Evolutionary conservation across 2,113 vertebrate genomes (phyloP), one percentile per base, ranked within the genome.

Genomic region (Dendrocopos noguchii): DNA sequence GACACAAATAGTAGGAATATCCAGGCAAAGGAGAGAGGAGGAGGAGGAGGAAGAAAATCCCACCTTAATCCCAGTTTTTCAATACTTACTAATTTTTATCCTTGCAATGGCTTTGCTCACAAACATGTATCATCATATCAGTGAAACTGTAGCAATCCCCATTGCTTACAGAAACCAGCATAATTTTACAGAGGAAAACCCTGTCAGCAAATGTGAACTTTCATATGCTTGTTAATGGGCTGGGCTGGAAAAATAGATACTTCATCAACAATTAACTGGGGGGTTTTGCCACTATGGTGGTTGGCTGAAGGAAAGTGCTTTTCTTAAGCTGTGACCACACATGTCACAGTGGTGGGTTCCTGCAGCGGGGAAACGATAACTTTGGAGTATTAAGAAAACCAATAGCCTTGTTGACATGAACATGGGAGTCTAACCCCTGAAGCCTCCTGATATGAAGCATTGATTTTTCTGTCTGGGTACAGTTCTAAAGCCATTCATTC

Each of bases 321-420:
- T 98, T 99, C 98, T 99, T 98, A 98, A 98, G 98, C 97, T 98
- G 97, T 98, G 98, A 98, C 98, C 98, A 98, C 98, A 98, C 98
- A 98, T 99, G 98, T 98, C 98, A 98, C 97, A 96, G 97, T 88
- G 76, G 97, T 94, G 97, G 96, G 98, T 90, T 98, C 98, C 97
- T 97, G 97, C 98, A 98, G 98, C 97, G 78, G 96, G 98, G 98
- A 99, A 99, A 99, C 97, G 98, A 98, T 99, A 98, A 98, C 98
- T 99, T 98, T 98, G 98, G 98, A 99, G 98, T 98, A 99, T 99
- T 99, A 98, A 99, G 99, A 99, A 99, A 99, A 99, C 98, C 99
- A 98, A 99, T 99, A 99, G 98, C 98, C 99, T 99, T 99, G 99
- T 99, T 99, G 99, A 99, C 99, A 99, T 98, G 98, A 99, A 99